Evolutionary conservation across 2,888 invertebrate genomes (phyloP).

Genomic region (Amphipoea oculea): DNA sequence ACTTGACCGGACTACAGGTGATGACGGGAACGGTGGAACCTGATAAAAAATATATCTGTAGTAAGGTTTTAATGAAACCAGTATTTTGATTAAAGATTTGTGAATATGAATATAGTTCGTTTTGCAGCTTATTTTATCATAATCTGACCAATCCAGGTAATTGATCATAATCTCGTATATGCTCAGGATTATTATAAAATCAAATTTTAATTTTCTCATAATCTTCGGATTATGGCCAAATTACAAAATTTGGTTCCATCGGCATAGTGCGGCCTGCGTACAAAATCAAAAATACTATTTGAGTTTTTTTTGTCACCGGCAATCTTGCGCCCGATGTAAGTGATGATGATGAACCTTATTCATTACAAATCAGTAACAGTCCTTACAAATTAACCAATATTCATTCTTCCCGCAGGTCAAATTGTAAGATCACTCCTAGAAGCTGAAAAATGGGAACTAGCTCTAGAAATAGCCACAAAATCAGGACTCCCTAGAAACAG

Average conservation of each 20-base stretch:
- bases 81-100: no score
- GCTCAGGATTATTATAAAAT: neutral
- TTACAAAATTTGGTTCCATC: neutral
- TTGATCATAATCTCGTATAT: neutral
- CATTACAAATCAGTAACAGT: neutral
- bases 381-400: neutral
- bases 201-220: neutral
- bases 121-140: neutral
- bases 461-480: constrained; percentile 96
- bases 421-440: constrained; percentile 94
- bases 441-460: constrained; percentile 96
- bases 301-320: neutral
- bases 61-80: neutral
- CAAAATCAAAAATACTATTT: neutral
- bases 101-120: no score
- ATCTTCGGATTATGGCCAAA: neutral
- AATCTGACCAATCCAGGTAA: neutral
- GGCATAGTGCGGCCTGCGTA: neutral
- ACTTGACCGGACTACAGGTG: no score
- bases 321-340: neutral
- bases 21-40: neutral
- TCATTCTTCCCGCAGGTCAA: constrained; percentile 84
- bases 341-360: neutral
- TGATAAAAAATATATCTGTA: neutral
- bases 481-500: constrained; percentile 94